Evolutionary conservation across 2,113 vertebrate species (phyloP).

Genomic region (Mormyrus lacerda): DNA sequence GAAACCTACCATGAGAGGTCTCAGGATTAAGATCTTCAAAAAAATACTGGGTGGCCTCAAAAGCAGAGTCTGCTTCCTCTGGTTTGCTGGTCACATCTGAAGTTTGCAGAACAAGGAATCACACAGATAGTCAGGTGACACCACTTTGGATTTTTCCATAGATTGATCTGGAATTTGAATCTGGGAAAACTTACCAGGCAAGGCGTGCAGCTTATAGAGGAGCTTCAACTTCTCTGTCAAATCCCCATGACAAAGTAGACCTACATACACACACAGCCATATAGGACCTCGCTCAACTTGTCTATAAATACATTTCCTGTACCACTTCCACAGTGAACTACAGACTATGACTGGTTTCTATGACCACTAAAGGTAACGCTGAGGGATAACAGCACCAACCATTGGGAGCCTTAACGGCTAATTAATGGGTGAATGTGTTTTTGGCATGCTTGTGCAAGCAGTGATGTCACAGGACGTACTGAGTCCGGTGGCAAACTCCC

Average conservation of each 20-base stretch:
- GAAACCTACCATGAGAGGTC: conserved; percentile 73
- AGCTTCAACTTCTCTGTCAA: conserved; percentile 91
- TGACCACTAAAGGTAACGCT: not conserved
- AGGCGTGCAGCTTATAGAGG: conserved; percentile 88
- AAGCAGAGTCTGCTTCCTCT: conserved; percentile 95
- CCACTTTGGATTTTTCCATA: not conserved
- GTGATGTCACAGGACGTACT: conserved; percentile 57
- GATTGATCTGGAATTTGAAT: not conserved
- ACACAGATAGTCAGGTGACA: not conserved
- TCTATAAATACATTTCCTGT: not conserved
- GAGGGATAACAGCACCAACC: not conserved
- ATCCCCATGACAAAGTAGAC: conserved; percentile 83
- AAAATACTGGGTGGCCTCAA: conserved; percentile 96
- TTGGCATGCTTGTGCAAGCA: not conserved
- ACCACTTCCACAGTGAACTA: not conserved
- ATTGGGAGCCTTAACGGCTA: not conserved
- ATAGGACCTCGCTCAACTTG: not conserved
- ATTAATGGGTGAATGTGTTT: not conserved
- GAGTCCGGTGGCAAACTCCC: conserved; percentile 85
- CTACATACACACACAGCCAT: conserved; percentile 48
- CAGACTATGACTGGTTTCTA: not conserved
- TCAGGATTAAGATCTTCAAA: conserved; percentile 96
- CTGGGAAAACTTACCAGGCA: conserved; percentile 68
- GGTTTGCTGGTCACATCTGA: conserved; percentile 72
- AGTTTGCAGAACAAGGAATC: not conserved